Evolutionary conservation across 2,113 vertebrate species (phyloP), one percentile per base, ranked within the genome.

Genomic region (Gasterosteus nipponicus): DNA sequence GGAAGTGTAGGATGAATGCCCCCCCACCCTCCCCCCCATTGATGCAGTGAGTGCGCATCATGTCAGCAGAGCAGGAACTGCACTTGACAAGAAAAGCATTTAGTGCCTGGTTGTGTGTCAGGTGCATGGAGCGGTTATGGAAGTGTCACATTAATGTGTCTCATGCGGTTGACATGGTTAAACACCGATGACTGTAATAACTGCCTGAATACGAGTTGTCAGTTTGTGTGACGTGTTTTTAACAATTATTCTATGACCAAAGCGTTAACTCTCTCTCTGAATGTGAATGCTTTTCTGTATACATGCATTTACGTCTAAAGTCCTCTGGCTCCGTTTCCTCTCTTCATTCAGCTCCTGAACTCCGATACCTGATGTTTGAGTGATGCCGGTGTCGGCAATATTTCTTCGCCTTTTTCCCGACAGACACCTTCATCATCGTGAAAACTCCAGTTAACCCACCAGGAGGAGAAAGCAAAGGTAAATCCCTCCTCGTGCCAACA

Each of bases 1-100:
- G 85, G 84, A 87, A 88, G 85, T 88, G 85, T 80, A 75, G 85
- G 84, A 85, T 83, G 79, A 81, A 86, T 77, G 82, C 64, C 78
- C 69, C 77, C 76, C 60, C 59, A 3, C n/a, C 22, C 3, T 3
- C n/a, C 39, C 71, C 33, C 33, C 33, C 33, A 33, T 38, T 38
- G 35, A 74, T 81, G 75, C 77, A 75, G 60, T 58, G 46, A 71
- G 31, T 10, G 47, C 69, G 87, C 72, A 84, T 88, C 75, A 57
- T 87, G 86, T 89, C 85, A 61, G 83, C 78, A 74, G 77, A 88
- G 75, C 35, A 75, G 70, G 35, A 82, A 82, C 58, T 7, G 80
- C 58, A 69, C 39, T 73, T 88, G 84, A 87, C 78, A 81, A 70
- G 80, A 81, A 59, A 66, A 61, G 60, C 67, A 47, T 86, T 82